Percentiles rank a stretch among this genome's conserved stretches.
These are phyloP conservation scores for Drosophila kepulauana DNA, from an alignment of 1,140 invertebrate genomes.

Conservation along the genomic window DNA sequence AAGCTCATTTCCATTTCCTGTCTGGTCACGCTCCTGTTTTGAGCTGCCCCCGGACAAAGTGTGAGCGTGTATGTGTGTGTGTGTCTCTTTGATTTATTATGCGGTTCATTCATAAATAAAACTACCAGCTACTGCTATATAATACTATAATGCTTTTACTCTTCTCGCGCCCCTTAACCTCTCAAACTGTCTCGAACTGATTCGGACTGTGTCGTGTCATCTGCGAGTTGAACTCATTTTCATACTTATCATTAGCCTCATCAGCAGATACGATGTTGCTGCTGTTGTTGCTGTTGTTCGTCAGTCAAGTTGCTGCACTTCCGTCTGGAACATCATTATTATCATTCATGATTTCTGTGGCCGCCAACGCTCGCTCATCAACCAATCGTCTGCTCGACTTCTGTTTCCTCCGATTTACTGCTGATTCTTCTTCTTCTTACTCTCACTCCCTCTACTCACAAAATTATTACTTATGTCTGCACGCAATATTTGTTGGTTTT, in stretches of 20 bases:
- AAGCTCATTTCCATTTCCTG: slow-evolving; percentile 58
- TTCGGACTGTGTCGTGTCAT: slow-evolving; percentile 56
- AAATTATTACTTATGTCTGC: slow-evolving; percentile 70
- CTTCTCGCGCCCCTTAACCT: slow-evolving; percentile 21
- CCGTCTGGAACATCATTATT: slow-evolving; percentile 46
- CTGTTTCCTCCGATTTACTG: slow-evolving; percentile 55
- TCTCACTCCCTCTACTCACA: slow-evolving; percentile 23
- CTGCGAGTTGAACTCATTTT: slow-evolving; percentile 63
- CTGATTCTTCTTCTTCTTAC: slow-evolving; percentile 14
- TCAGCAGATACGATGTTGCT: slow-evolving; percentile 55
- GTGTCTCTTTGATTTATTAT: slow-evolving; percentile 53
- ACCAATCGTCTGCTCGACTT: slow-evolving; percentile 72
- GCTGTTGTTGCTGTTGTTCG: slow-evolving; percentile 5
- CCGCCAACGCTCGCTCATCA: slow-evolving; percentile 51
- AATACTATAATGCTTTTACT: too few relatives aligned
- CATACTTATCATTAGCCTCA: slow-evolving; percentile 72
- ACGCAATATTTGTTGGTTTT: slow-evolving; percentile 74
- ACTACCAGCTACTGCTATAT: slow-evolving; percentile 17
- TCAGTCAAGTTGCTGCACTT: slow-evolving; percentile 47
- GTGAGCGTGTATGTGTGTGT: slow-evolving; percentile 13
- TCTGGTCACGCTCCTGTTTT: slow-evolving; percentile 45
- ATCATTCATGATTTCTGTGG: slow-evolving; percentile 35
- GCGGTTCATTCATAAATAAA: slow-evolving; percentile 73
- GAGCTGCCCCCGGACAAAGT: slow-evolving; percentile 26
- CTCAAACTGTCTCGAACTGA: slow-evolving; percentile 4